phyloP scores from a whole-genome alignment of 2,888 invertebrate species.

The Mylabris sibirica region DNA sequence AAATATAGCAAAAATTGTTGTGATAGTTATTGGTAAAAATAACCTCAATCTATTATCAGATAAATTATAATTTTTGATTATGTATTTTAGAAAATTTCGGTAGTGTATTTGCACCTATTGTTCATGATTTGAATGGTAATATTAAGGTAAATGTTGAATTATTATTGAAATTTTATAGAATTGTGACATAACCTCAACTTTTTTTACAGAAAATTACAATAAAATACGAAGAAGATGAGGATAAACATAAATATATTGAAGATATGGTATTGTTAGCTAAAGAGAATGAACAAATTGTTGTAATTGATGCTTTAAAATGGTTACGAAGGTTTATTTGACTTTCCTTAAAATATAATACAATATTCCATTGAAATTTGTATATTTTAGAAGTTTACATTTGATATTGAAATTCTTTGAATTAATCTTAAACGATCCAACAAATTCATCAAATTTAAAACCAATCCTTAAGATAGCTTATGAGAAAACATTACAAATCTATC shows the following conservation, averaged over 20 bases:
- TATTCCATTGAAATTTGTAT: slow-evolving; percentile 13
- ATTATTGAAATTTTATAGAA: slow-evolving; percentile 26
- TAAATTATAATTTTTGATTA: not conserved
- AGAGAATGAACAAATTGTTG: slow-evolving; percentile 62
- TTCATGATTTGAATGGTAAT: slow-evolving; percentile 80
- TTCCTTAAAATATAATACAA: slow-evolving; percentile 13
- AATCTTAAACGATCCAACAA: slow-evolving; percentile 64
- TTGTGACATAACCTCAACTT: slow-evolving; percentile 23
- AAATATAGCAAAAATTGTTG: not conserved
- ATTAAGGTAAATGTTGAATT: slow-evolving; percentile 66
- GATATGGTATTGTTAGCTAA: slow-evolving; percentile 73
- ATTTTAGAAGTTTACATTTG: slow-evolving; percentile 70
- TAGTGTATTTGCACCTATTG: slow-evolving; percentile 75
- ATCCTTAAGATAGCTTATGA: slow-evolving; percentile 74
- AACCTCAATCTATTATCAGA: not conserved
- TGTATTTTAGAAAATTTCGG: slow-evolving; percentile 75
- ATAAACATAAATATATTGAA: slow-evolving; percentile 68
- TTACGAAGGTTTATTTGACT: slow-evolving; percentile 76
- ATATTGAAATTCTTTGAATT: slow-evolving; percentile 68
- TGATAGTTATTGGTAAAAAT: not conserved
- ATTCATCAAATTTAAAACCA: slow-evolving; percentile 68
- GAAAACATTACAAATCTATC: slow-evolving; percentile 74
- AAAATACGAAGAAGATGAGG: slow-evolving; percentile 64
- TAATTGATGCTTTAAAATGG: slow-evolving; percentile 76
- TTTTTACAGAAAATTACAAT: slow-evolving; percentile 66